Base-by-base conservation (phyloP, 1,140 invertebrate genomes). In the Laupala kohalensis region DNA sequence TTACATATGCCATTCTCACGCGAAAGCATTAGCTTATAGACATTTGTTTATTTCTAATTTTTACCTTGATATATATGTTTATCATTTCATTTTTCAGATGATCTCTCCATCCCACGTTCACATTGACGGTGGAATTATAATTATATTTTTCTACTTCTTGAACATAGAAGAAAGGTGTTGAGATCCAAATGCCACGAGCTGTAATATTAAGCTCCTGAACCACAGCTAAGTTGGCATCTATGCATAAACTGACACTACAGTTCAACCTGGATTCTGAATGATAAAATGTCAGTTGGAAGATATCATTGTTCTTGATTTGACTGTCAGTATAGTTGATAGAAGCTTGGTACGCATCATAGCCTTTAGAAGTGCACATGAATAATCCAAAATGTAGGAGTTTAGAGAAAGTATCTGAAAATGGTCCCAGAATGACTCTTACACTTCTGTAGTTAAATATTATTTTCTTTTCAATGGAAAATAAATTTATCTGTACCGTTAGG, bases 141-240 rank as follows among this genome's bases (percentile, higher is more conserved):
- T 84, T 79, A n/a, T 79, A 78, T n/a, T 85, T 77, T 3, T 87
- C 72, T 25, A 83, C 81, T 73, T 85, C 76, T n/a, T 81, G 65
- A 75, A 83, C 83, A 75, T 86, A 82, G 9, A 88, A 76, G 4
- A 77, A 73, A 29, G 81, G 79, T 23, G 80, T 80, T 69, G 81
- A 80, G 2, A 19, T 13, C 37, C 37, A 53, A 53, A 13, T 53
- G 1, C 9, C 37, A n/a, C n/a, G n/a, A n/a, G n/a, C n/a, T n/a
- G n/a, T n/a, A n/a, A n/a, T n/a, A 9, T 53, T 53, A 0, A 4
- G 1, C n/a, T n/a, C n/a, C n/a, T n/a, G n/a, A n/a, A n/a, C n/a
- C n/a, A n/a, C n/a, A n/a, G n/a, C n/a, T 9, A 0, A 9, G 19
- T 13, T 13, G 19, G 19, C 19, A 9, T 13, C 19, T 19, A 13